phyloP scores from a whole-genome alignment of 1,140 invertebrate species.

The Pogonognathellus flavescens region DNA sequence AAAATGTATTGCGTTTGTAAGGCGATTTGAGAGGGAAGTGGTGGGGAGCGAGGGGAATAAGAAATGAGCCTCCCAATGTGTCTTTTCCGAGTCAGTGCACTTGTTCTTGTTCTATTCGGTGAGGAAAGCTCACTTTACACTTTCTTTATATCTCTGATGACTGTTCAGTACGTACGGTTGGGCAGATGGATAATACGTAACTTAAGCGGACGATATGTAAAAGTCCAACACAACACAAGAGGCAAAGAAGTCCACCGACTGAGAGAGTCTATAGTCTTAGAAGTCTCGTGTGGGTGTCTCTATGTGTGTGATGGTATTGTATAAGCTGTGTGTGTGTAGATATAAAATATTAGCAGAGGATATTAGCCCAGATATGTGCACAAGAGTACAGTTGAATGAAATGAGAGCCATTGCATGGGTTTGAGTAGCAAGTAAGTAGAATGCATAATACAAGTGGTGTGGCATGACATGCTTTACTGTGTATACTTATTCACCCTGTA shows the following conservation, averaged over 20 bases:
- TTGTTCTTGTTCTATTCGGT: conserved; percentile 34
- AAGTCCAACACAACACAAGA: conserved; percentile 1
- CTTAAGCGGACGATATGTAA: conserved; percentile 22
- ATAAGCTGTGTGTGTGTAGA: conserved; percentile 14
- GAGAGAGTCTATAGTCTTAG: background rate
- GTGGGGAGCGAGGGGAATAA: conserved; percentile 38
- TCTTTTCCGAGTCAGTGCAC: conserved; percentile 54
- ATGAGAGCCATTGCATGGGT: conserved; percentile 5
- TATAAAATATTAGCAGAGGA: conserved; percentile 46
- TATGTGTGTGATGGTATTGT: background rate
- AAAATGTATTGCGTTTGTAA: conserved; percentile 36
- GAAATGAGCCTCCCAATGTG: conserved; percentile 57
- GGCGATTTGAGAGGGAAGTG: conserved; percentile 20
- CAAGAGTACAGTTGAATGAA: conserved; percentile 22
- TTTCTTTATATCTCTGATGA: conserved; percentile 33
- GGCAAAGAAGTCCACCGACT: conserved; percentile 12
- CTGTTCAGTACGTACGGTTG: conserved; percentile 8
- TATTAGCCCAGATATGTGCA: conserved; percentile 28
- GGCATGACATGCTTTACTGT: background rate
- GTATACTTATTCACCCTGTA: no score
- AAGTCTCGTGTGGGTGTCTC: background rate
- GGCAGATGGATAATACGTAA: conserved; percentile 16
- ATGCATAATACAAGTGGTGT: conserved; percentile 8
- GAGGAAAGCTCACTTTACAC: conserved; percentile 38
- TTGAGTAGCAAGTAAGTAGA: background rate